Conservation (phyloP, 2,888 invertebrate species). For the Eupithecia vulgata region DNA sequence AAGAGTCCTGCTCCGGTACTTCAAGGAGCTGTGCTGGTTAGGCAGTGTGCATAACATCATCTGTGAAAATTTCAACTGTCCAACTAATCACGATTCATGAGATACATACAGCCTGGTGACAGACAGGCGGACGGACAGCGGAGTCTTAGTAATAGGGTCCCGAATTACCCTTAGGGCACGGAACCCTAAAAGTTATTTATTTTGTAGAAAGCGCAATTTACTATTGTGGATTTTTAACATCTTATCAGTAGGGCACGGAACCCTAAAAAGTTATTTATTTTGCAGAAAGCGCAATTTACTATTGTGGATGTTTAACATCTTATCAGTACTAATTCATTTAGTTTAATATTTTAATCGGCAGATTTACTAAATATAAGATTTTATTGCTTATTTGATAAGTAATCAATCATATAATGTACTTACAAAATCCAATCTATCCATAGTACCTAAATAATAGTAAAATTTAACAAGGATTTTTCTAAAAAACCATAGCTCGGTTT, state of each 20-base stretch:
- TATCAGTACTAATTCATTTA: neutral
- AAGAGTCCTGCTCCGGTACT: too few relatives aligned
- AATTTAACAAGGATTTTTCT: too few relatives aligned
- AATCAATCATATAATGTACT: neutral
- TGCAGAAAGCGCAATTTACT: neutral
- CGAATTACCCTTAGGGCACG: too few relatives aligned
- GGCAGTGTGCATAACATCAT: too few relatives aligned
- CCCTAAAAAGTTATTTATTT: too few relatives aligned
- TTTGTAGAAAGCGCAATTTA: neutral
- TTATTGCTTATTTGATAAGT: neutral
- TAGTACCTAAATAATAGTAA: neutral
- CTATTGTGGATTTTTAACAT: neutral
- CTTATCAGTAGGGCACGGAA: neutral
- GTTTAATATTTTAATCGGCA: neutral
- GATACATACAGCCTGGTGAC: too few relatives aligned
- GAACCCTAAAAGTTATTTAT: neutral
- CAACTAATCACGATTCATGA: too few relatives aligned
- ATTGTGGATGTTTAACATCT: neutral
- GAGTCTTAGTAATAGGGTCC: too few relatives aligned
- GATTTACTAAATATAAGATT: neutral
- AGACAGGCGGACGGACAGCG: too few relatives aligned
- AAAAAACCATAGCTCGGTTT: too few relatives aligned
- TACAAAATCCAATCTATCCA: neutral
- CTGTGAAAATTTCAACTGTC: too few relatives aligned
- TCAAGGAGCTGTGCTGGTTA: too few relatives aligned